A percentile compares a stretch with the other conserved stretches of the same genome.
Conservation (phyloP, 2,888 invertebrate genomes). For the Hypolimnas misippus region DNA sequence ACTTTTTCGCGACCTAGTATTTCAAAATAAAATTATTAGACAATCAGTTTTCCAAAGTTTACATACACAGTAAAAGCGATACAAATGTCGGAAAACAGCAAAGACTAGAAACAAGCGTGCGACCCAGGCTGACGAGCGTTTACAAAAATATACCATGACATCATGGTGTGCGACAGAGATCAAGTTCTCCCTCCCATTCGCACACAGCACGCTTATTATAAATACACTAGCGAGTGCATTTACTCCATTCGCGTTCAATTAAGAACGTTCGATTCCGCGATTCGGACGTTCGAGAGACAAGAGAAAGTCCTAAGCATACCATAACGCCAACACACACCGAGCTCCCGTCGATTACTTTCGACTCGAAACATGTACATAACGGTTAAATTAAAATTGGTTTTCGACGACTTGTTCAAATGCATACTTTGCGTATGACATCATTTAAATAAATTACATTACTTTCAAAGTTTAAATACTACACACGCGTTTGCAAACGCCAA, state of each 20-base stretch:
- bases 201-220: slow-evolving; percentile 60
- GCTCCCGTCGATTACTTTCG: slow-evolving; percentile 19
- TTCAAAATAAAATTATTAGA: too few species aligned
- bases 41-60: background rate
- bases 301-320: slow-evolving; percentile 2
- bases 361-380: slow-evolving; percentile 23
- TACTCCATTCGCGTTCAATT: slow-evolving; percentile 69
- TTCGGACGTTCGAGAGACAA: slow-evolving; percentile 19
- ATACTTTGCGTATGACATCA: slow-evolving; percentile 20
- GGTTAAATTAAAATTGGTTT: slow-evolving; percentile 25
- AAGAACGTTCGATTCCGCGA: slow-evolving; percentile 48
- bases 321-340: slow-evolving; percentile 7
- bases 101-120: slow-evolving; percentile 69
- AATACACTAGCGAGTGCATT: slow-evolving; percentile 69
- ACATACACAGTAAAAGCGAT: slow-evolving; percentile 49
- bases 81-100: slow-evolving; percentile 55
- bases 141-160: slow-evolving; percentile 82
- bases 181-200: slow-evolving; percentile 54
- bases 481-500: background rate
- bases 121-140: slow-evolving; percentile 66
- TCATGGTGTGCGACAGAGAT: slow-evolving; percentile 77
- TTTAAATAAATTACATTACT: slow-evolving; percentile 20
- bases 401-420: slow-evolving; percentile 25
- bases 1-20: too few species aligned
- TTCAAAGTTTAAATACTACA: background rate